Evolutionary conservation across 2,797 vertebrate genomes (phyloP), one percentile per base, ranked within the genome.

Genomic region (Anomalospiza imberbis): DNA sequence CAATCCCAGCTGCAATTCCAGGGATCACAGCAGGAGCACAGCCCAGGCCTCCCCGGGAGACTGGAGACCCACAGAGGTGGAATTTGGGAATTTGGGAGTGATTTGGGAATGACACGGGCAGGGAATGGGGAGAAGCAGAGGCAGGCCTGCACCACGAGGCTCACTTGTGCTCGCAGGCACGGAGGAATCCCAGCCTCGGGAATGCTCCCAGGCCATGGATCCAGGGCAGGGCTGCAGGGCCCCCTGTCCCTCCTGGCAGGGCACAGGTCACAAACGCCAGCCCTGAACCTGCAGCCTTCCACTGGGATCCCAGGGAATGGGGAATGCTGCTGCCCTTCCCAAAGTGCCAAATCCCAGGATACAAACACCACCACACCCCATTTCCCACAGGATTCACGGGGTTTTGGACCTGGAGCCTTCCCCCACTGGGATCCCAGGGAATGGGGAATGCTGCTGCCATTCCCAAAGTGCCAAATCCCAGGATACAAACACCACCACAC

Each of bases 131-230:
- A 34, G 32, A 11, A 4, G 12, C 63, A 47, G 42, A 14, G 6
- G 2, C 8, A 47, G 6, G 1, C 8, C 0, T 34, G 62, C 0
- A 10, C 8, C 17, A 7, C 32, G 13, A 7, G 62, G 62, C 32
- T 47, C 22, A 25, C 31, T 4, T n/a, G 42, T 26, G 62, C 8
- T 3, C 1, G 17, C 17, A 10, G 32, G 44, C n/a, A 10, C 62
- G 14, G 32, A 19, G 42, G 17, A 26, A 26, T 19, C 19, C 8
- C 32, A 65, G 63, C 32, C 24, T 19, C 3, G 4, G 60, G 38
- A 36, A 58, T 17, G 24, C 10, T 36, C 8, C 57, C 57, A 38
- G 34, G 4, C 57, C 57, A 6, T 4, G 57, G 36, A 60, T 60
- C 34, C 38, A 38, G 40, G 40, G 40, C 40, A 12, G 40, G 40